Base-by-base conservation (phyloP, 2,113 vertebrate species). In the Diadophis punctatus region DNA sequence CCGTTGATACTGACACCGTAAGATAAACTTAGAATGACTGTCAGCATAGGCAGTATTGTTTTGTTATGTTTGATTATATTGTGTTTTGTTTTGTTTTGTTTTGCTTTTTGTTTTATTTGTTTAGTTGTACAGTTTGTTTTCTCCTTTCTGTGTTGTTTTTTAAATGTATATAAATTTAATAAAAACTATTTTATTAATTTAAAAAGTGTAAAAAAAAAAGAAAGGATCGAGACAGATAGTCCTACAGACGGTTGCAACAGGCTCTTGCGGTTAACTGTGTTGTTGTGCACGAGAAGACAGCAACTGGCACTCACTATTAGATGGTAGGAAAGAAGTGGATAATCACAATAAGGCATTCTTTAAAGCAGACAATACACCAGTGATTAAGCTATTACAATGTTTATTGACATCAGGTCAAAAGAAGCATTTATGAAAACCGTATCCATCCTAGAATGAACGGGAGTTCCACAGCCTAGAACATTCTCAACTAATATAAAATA, bases 401-500 rank as follows among this genome's bases (percentile, higher is more conserved):
- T 52, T 74, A 90, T 93, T 84, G 93, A 94, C 96, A 90, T 88
- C 25, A 87, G 0, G 39, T 87, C 90, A 48, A 0, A 93, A 95
- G 94, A 91, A 95, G 95, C 60, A 1, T 80, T 91, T 87, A 18
- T 14, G 93, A 53, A 20, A 10, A 89, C 12, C 9, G 25, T 27
- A 11, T 84, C 87, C 27, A 14, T 1, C 95, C 68, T 56, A 93
- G 60, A 93, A 3, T 3, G 49, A 91, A 94, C 56, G 91, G 0
- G 27, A 90, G 34, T 90, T 89, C 96, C 93, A 94, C 94, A 93
- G 96, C 96, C 92, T 92, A 95, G 46, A 93, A 12, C 93, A 96
- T 94, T 96, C 63, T 94, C 48, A 22, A 51, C 20, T 56, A 56
- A 56, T 22, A 56, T 8, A 56, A 22, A 56, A 56, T 55, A 55